Percentiles rank a stretch among this genome's conserved stretches.
Evolutionary conservation across 2,888 invertebrate genomes (phyloP).

Genomic region (Mylabris sibirica): DNA sequence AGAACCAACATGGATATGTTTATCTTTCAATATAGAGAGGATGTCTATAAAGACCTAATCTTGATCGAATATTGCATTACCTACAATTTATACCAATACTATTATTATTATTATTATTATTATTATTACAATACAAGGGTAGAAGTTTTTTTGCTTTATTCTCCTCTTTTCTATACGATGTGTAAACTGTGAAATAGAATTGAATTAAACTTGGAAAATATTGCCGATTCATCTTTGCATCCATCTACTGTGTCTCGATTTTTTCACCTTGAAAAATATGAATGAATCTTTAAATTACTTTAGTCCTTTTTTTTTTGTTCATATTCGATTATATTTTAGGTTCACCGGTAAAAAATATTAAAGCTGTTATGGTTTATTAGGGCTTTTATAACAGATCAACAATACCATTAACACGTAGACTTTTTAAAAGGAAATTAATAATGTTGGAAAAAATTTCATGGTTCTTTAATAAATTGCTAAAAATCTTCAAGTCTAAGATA

Average conservation of each 20-base stretch:
- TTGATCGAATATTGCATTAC: constrained; percentile 25
- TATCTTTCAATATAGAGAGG: constrained; percentile 25
- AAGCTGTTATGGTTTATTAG: not conserved
- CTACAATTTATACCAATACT: constrained; percentile 10
- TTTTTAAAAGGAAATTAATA: not conserved
- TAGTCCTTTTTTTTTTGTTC: constrained; percentile 44
- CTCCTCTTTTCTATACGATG: constrained; percentile 28
- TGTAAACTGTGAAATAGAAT: constrained; percentile 56
- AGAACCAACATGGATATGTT: constrained; percentile 27
- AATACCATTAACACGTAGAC: not conserved
- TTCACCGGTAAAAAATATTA: not conserved
- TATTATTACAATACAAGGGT: not conserved
- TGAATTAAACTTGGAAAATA: constrained; percentile 48
- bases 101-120: not conserved
- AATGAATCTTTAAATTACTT: constrained; percentile 49
- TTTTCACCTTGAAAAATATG: constrained; percentile 49
- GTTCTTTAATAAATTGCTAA: not conserved
- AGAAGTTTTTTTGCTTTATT: not conserved
- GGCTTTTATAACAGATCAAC: not conserved
- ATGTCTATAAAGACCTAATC: constrained; percentile 34
- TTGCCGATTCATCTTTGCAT: constrained; percentile 44
- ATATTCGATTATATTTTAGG: constrained; percentile 11
- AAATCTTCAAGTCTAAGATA: not conserved
- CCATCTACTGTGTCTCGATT: constrained; percentile 43
- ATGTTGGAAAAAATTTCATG: not conserved